These are phyloP conservation scores for Cryptoprocta ferox DNA, from an alignment of 2,797 vertebrate genomes.

Conservation along the genomic window DNA sequence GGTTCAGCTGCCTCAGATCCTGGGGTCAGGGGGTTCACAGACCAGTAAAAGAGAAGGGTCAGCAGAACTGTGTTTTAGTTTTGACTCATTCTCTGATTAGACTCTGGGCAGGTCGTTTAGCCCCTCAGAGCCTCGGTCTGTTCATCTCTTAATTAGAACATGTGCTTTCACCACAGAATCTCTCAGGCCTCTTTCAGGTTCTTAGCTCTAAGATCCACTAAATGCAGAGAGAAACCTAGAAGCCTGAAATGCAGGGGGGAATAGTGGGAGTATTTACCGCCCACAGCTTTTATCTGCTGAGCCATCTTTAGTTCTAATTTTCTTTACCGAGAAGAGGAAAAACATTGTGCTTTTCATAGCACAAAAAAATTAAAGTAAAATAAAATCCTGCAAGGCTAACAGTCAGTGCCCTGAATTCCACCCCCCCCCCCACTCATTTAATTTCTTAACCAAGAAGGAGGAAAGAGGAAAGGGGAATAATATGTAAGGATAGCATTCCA, in stretches of 20 bases:
- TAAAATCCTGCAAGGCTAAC: constrained; percentile 66
- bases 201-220: constrained; percentile 56
- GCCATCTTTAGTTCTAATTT: constrained; percentile 78
- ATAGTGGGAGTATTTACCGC: constrained; percentile 73
- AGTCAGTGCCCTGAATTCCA: constrained; percentile 40
- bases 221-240: constrained; percentile 68
- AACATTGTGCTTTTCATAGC: constrained; percentile 76
- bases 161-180: constrained; percentile 7
- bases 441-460: constrained; percentile 37
- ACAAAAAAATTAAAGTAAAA: constrained; percentile 65
- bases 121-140: neutral
- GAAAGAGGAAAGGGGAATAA: neutral
- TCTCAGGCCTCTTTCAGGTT: constrained; percentile 13
- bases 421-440: constrained; percentile 45
- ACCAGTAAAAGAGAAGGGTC: neutral
- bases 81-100: neutral
- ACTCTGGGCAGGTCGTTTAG: constrained; percentile 27
- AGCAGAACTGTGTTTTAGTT: neutral
- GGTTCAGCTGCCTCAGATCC: neutral
- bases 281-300: constrained; percentile 74
- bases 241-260: constrained; percentile 55
- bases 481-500: neutral
- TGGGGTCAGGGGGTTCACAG: neutral
- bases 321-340: constrained; percentile 76
- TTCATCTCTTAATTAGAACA: neutral